Evolutionary conservation across 2,113 vertebrate species (phyloP), one percentile per base, ranked within the genome.

Genomic region (Anthoscopus minutus): DNA sequence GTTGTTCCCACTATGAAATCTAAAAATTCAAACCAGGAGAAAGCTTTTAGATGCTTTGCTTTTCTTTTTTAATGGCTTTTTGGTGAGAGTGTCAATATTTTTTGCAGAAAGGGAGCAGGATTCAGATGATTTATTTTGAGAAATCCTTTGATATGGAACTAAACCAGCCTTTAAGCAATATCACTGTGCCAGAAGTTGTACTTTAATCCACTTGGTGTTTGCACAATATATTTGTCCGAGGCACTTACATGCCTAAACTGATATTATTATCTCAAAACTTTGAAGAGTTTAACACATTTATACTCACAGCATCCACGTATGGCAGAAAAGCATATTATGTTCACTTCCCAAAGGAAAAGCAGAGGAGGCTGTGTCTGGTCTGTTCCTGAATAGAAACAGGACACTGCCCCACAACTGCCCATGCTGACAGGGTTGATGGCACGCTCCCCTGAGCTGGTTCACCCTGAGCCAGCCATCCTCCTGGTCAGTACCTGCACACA

Each of bases 71-170:
- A 89, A 91, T 69, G 40, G 24, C 15, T 72, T 78, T 81, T 85
- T 72, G n/a, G 33, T 76, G 53, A 71, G 31, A 79, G 13, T 19
- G 23, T 37, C 64, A 50, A 30, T 81, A 62, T 60, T 72, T 86
- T 85, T 70, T 86, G 42, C 48, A 50, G 28, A 86, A 13, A 83
- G 10, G 28, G 15, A 77, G 12, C 21, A 66, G n/a, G 61, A 94
- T 67, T 67, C 83, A 61, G 70, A 65, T 2, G 1, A 87, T 15
- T 44, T 88, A 72, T 82, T 95, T 61, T 57, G 50, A 89, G 66
- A 96, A 96, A 85, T 37, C 71, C 78, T 85, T 87, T 85, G 78
- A 91, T 76, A 94, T 67, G 35, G 11, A 78, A 93, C 51, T 81
- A 70, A 94, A 87, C 18, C 40, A 84, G 42, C 73, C 81, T 87